Percentiles rank a stretch among this genome's conserved stretches.
Evolutionary conservation across 2,888 invertebrate genomes (phyloP).

Genomic region (Gastracanthus pulcherrimus): DNA sequence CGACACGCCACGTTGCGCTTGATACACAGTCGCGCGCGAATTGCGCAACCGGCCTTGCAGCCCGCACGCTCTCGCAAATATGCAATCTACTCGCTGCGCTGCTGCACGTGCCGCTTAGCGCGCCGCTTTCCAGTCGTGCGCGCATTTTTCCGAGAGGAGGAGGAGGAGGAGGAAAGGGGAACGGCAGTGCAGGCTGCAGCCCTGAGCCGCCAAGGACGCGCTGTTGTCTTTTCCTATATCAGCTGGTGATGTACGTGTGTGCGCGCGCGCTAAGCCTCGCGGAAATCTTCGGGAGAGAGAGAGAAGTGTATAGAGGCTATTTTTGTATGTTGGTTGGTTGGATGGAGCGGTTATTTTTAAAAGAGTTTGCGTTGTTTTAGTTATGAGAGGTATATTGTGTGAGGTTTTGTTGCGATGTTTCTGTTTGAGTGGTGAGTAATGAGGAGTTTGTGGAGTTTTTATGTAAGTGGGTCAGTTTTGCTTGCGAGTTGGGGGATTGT

Average conservation of each 20-base stretch:
- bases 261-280: not conserved
- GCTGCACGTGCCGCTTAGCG: constrained; percentile 28
- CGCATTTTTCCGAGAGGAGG: constrained; percentile 30
- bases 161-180: not conserved
- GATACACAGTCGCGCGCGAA: not conserved
- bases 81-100: not conserved
- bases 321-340: not conserved
- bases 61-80: too few relatives aligned
- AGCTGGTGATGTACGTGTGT: constrained; percentile 15
- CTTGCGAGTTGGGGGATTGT: too few relatives aligned
- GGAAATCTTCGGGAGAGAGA: not conserved
- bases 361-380: too few relatives aligned
- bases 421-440: too few relatives aligned
- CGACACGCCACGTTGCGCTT: too few relatives aligned
- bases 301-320: not conserved
- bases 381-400: too few relatives aligned
- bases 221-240: constrained; percentile 28
- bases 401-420: too few relatives aligned
- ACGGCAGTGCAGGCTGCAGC: not conserved
- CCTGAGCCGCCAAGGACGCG: constrained; percentile 38
- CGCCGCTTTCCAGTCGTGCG: constrained; percentile 33
- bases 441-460: too few relatives aligned
- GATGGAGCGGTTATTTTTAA: too few relatives aligned
- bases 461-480: too few relatives aligned
- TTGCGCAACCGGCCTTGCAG: constrained; percentile 44